Base-by-base conservation (phyloP, 2,888 invertebrate genomes). In the Volucella zonaria region DNA sequence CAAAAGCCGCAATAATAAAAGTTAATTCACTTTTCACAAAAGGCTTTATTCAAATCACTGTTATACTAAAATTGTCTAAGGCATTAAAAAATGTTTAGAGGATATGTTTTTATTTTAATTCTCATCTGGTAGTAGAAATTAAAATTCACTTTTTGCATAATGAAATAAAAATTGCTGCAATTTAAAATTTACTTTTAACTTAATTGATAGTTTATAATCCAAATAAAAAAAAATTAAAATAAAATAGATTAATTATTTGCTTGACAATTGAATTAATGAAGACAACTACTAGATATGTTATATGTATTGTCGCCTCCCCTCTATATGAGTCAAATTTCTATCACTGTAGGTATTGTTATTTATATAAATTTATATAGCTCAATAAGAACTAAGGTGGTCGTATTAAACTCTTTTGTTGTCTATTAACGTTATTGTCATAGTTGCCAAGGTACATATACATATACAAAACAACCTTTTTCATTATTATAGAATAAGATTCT, bases 291-390 rank as follows among this genome's bases (percentile, higher is more conserved):
- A 31, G 0, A 2, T 2, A 23, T 23, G 18, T 2, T 23, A 23
- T 18, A 2, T 8, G 10, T n/a, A n/a, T n/a, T n/a, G 11, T 14
- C 8, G 11, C 38, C 31, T 49, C 40, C 47, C 12, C 11, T 49
- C 49, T 64, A 38, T 47, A 64, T 64, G 15, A 38, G 15, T 49
- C 64, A 64, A 64, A 15, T 49, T 49, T 38, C 38, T 51, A 49
- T 40, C 38, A 64, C 40, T 31, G 47, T 38, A 40, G 15, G 47
- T 64, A 40, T 49, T 38, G 15, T 64, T 6, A 31, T 31, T 31
- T 31, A 31, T 31, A 31, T 31, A 6, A 6, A 6, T 31, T 31
- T 31, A 31, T 31, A 31, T 31, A 31, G 31, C 31, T 23, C 1
- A 3, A 23, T 23, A 23, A 23, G 31, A 45, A 45, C 23, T 23